Base-by-base conservation (phyloP, 2,797 vertebrate genomes). In the Nannoperca australis region DNA sequence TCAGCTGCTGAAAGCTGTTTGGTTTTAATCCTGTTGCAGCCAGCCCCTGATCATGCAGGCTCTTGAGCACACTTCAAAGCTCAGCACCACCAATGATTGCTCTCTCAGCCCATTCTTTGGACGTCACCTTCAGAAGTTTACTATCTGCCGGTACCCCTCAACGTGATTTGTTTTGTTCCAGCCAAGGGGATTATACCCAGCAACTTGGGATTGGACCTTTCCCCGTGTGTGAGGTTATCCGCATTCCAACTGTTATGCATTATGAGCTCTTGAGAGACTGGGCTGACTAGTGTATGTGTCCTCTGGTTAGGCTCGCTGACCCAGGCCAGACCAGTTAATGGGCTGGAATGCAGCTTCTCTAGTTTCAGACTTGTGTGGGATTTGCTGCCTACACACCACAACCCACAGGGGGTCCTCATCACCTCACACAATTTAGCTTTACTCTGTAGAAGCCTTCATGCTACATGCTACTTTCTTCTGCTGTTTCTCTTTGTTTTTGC, bases 11-110 rank as follows among this genome's bases (percentile, higher is more conserved):
- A 91, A 92, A 93, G 90, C 86, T 59, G 88, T 88, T 89, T 83
- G 84, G 85, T 86, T 90, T 91, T 87, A 93, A 92, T 93, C 92
- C 83, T 51, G 81, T 86, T 85, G 79, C 85, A 84, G 85, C 72
- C 85, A 75, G 89, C 49, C 66, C 70, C 75, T 86, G 85, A 88
- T 89, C 89, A 75, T 88, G 83, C 85, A 84, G 78, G 85, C 80
- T 82, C 69, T 75, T 89, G 92, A 91, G 87, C 85, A 76, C 88
- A 91, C 92, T 92, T 94, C 89, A 94, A 92, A 91, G 91, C 85
- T 85, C 60, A 67, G 82, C 77, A 36, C 81, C 73, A 62, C 78
- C 79, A 77, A 36, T 65, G 62, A 85, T 84, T 85, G 66, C 87
- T 88, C 84, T 78, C 85, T 90, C 87, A 85, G 89, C 81, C 71